phyloP scores from a whole-genome alignment of 2,888 invertebrate genomes.

The Maniola hyperantus region DNA sequence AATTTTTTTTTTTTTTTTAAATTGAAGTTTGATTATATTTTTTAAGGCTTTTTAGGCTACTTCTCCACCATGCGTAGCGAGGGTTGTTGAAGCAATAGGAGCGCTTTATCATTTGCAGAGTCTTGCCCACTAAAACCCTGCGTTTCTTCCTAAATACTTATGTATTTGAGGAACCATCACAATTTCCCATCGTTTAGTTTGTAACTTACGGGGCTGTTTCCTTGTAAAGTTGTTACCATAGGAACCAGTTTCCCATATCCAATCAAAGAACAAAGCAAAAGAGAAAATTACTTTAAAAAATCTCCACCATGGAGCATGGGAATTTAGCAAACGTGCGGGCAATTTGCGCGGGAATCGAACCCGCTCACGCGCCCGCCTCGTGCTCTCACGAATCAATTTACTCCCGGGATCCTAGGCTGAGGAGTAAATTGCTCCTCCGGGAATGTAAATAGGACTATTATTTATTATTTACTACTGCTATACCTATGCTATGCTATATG shows the following conservation, averaged over 20 bases:
- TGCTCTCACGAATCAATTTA: slow-evolving; percentile 63
- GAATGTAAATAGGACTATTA: slow-evolving; percentile 28
- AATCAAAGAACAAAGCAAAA: slow-evolving; percentile 13
- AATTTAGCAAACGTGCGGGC: slow-evolving; percentile 33
- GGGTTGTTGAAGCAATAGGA: no score
- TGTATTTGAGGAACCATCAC: no score
- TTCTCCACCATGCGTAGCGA: no score
- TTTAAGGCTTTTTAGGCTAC: no score
- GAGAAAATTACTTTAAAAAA: slow-evolving; percentile 24
- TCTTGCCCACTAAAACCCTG: no score
- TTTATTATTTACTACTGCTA: slow-evolving; percentile 29
- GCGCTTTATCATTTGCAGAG: no score
- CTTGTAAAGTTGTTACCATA: not conserved
- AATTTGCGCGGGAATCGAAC: slow-evolving; percentile 54
- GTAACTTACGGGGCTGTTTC: no score
- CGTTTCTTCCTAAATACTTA: no score
- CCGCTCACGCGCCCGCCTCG: slow-evolving; percentile 56
- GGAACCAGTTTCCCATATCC: not conserved
- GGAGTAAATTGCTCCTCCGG: slow-evolving; percentile 20
- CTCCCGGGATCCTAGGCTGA: slow-evolving; percentile 32
- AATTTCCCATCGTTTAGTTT: no score
- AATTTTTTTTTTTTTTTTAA: no score
- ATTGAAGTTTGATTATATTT: no score
- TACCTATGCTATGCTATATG: not conserved
- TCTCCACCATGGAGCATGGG: slow-evolving; percentile 31